Conservation (phyloP, 2,113 vertebrate genomes). For the Columbina picui region DNA sequence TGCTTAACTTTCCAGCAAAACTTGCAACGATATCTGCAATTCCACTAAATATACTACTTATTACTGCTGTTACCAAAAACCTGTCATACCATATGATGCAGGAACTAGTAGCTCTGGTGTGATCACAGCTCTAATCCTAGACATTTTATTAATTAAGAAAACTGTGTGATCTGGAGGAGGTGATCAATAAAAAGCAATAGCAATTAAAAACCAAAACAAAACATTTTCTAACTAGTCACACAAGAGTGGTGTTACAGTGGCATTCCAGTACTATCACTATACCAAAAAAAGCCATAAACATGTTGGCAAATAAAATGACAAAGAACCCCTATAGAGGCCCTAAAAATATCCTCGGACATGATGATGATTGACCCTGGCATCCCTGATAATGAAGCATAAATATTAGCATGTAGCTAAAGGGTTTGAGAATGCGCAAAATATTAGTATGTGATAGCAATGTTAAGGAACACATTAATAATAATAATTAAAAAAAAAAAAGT, state of each 20-base stretch:
- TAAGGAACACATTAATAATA: neutral
- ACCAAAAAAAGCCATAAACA: neutral
- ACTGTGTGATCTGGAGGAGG: neutral
- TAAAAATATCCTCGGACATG: neutral
- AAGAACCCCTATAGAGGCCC: neutral
- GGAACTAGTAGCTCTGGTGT: neutral
- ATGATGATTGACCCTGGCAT: neutral
- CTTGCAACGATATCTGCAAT: neutral
- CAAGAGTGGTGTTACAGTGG: neutral
- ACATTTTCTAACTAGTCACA: neutral
- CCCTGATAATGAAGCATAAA: fast-evolving
- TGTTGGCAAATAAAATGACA: neutral
- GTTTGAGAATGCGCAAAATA: neutral
- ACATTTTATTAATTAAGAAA: neutral
- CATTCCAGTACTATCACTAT: neutral
- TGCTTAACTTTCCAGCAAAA: neutral
- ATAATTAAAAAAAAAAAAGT: neutral
- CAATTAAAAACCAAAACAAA: neutral
- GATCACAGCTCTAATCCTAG: neutral
- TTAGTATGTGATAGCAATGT: neutral
- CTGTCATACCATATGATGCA: neutral
- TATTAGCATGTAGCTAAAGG: neutral
- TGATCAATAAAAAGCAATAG: neutral
- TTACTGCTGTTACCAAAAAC: neutral
- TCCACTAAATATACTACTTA: neutral